These are phyloP conservation scores for Eonycteris spelaea DNA, from an alignment of 2,113 vertebrate genomes.

Conservation along the genomic window DNA sequence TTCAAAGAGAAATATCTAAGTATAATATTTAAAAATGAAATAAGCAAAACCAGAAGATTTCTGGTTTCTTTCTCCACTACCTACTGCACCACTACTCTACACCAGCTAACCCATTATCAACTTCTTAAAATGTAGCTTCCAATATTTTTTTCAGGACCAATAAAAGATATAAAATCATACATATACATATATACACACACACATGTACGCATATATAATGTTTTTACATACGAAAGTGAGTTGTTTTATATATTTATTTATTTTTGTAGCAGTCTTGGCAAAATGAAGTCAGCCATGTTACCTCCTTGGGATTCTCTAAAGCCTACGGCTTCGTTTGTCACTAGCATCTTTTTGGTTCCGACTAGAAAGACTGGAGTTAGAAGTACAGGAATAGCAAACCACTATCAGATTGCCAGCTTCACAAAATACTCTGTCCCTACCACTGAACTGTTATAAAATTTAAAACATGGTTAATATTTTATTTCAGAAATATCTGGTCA, in stretches of 20 bases:
- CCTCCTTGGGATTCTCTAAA: background rate
- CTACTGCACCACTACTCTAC: background rate
- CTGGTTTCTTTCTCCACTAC: background rate
- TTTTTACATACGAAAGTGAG: background rate
- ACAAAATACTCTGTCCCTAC: background rate
- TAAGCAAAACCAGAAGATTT: background rate
- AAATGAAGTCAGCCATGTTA: background rate
- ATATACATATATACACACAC: too few species aligned
- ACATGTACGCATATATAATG: background rate
- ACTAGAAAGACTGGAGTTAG: background rate
- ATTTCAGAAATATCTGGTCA: background rate
- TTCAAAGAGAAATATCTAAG: constrained; percentile 18
- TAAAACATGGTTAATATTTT: background rate
- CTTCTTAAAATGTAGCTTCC: background rate
- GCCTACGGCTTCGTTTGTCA: background rate
- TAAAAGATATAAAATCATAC: background rate
- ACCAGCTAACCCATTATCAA: background rate
- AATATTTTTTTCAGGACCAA: background rate
- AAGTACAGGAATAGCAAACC: background rate
- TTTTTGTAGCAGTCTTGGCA: background rate
- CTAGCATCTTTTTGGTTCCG: background rate
- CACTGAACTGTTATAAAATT: background rate
- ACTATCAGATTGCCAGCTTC: background rate
- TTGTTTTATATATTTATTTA: background rate
- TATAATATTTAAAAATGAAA: background rate